phyloP scores from a whole-genome alignment of 2,113 vertebrate species.

The Rattus rattus region DNA sequence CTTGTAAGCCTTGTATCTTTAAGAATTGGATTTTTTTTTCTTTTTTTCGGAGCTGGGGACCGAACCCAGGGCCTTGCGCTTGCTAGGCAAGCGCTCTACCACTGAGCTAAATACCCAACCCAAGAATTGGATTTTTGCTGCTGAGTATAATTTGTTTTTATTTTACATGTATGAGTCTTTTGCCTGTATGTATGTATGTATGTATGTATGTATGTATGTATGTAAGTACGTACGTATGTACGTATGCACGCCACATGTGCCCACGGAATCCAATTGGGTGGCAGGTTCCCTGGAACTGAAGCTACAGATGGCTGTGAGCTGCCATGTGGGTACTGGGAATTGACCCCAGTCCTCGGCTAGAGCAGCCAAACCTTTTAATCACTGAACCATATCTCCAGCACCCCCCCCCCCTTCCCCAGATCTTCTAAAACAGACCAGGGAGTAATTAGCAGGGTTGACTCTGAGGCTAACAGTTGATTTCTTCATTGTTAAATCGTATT shows the following conservation, averaged over 20 bases:
- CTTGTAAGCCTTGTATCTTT: constrained; percentile 42
- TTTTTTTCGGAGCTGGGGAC: too few relatives aligned
- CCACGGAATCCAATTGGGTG: not conserved
- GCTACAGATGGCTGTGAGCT: not conserved
- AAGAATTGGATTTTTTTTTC: constrained; percentile 41
- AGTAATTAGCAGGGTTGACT: constrained; percentile 31
- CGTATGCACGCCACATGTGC: not conserved
- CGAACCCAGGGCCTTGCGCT: too few relatives aligned
- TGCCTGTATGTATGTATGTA: not conserved
- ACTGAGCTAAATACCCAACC: too few relatives aligned
- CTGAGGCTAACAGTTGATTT: constrained; percentile 32
- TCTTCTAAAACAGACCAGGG: not conserved
- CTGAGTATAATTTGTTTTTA: not conserved
- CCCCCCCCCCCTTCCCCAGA: too few relatives aligned
- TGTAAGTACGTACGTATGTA: not conserved
- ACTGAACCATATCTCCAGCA: not conserved
- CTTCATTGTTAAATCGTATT: not conserved
- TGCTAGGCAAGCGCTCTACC: too few relatives aligned
- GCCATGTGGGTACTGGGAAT: not conserved
- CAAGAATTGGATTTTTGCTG: constrained; percentile 32
- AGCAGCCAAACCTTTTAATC: not conserved
- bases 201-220: not conserved
- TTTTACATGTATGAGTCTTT: not conserved
- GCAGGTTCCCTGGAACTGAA: not conserved
- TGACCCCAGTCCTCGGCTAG: not conserved